Base-by-base conservation (phyloP, 2,797 vertebrate genomes). In the Rousettus madagascariensis region DNA sequence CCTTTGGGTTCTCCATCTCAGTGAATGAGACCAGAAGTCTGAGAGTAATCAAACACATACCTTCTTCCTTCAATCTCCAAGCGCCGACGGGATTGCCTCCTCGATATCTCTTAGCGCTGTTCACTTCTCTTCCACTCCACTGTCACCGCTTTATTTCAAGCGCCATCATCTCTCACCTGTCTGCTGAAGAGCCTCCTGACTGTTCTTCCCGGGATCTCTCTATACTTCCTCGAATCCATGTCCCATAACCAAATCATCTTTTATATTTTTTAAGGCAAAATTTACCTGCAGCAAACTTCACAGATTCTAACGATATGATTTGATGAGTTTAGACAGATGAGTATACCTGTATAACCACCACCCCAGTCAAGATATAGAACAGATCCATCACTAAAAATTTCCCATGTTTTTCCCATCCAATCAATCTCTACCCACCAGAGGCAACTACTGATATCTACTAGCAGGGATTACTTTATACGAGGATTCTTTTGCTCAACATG, bases 381-480 rank as follows among this genome's bases (percentile, higher is more conserved):
- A 49, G 11, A n/a, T 33, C 3, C 26, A 9, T 79, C 22, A 49
- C 53, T 74, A n/a, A 86, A 51, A 80, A 46, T 0, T 33, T 36
- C 7, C 30, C 26, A 63, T 10, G 0, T 72, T 61, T 83, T 68
- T 20, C n/a, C 63, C 15, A 1, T 46, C 15, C 16, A n/a, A 49
- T 53, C 19, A 13, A 33, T 80, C 83, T 94, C n/a, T 90, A 55
- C 19, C 3, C 10, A 49, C n/a, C 4, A 16, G 0, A 28, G 41
- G 53, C n/a, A 83, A 71, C 53, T 46, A 41, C 22, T 59, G 28
- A 84, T 77, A 79, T 84, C 72, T 89, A 69, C 38, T 41, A 55
- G 5, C 46, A 66, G 63, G 96, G 41, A 43, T 78, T n/a, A 72
- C 92, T 72, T 96, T 83, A 59, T 61, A 65, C 53, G 49, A 89